Base-by-base conservation (phyloP, 2,797 vertebrate species). In the Lutjanus campechanus region DNA sequence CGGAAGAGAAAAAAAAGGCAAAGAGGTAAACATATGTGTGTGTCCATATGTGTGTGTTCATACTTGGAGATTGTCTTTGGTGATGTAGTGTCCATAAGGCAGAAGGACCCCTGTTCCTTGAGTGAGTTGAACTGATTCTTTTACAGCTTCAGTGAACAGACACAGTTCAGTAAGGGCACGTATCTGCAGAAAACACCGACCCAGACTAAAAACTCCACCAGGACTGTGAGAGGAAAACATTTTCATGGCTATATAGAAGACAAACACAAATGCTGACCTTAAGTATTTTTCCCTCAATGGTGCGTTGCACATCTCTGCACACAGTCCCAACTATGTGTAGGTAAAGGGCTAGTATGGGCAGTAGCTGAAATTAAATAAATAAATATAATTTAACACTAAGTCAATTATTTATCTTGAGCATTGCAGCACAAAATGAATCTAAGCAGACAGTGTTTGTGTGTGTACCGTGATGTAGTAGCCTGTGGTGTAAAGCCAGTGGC, bases 301-400 rank as follows among this genome's bases (percentile, higher is more conserved):
- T 95, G 90, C 92, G 97, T 15, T 88, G 77, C 2, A 96, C 19
- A 70, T 98, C 96, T 89, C 95, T 96, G 89, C 97, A 98, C 84
- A 98, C 86, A 69, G 89, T 93, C 67, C 94, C 96, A 73, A 96
- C 96, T 88, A 97, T 88, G 88, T 99, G 95, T 12, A 97, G 94
- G 82, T 97, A 97, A 69, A 99, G 92, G 12, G 96, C 91, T 69
- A 98, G 88, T 19, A 97, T 60, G 29, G 98, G 98, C 85, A 99
- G 94, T 77, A 96, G 86, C 98, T 99, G 92, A 22, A 94, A 92
- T 62, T 11, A 70, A 3, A 92, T n/a, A n/a, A n/a, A n/a, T n/a
- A n/a, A 74, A 70, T 2, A 68, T 1, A 8, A 54, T 41, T 74
- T 25, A 61, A 74, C 3, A 64, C 40, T 7, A 12, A 56, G 25